Conservation (phyloP, 2,797 vertebrate species). For the Loris lydekkerianus region DNA sequence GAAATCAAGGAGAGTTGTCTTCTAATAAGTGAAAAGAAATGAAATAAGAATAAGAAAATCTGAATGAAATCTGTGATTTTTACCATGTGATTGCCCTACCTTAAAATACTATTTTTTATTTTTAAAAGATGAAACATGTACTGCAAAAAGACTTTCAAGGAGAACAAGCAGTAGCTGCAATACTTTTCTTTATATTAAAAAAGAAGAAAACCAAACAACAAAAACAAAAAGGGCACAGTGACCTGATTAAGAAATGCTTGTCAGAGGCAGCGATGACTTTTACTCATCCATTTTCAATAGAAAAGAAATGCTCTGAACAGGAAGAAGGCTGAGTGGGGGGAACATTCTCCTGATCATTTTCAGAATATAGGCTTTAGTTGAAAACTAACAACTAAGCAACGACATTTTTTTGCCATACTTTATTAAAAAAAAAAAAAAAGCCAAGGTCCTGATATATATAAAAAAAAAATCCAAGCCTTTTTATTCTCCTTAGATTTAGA, state of each 20-base stretch:
- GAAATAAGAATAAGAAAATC: slow-evolving; percentile 72
- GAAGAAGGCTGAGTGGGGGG: slow-evolving; percentile 76
- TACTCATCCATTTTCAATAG: slow-evolving; percentile 63
- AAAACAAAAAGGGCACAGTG: slow-evolving; percentile 68
- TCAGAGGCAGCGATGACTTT: slow-evolving; percentile 75
- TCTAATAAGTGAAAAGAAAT: slow-evolving; percentile 66
- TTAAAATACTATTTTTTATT: slow-evolving; percentile 58
- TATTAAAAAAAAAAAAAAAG: slow-evolving; percentile 55
- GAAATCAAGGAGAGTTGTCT: background rate
- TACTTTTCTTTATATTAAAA: slow-evolving; percentile 66
- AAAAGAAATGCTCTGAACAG: slow-evolving; percentile 70
- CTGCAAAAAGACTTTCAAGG: slow-evolving; percentile 79
- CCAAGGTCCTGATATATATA: slow-evolving; percentile 60
- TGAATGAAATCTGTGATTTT: slow-evolving; percentile 69
- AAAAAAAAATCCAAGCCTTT: slow-evolving; percentile 30
- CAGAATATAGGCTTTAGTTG: slow-evolving; percentile 78
- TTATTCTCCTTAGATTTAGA: background rate
- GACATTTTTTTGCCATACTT: slow-evolving; percentile 65
- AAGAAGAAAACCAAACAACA: background rate
- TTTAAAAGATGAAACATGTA: slow-evolving; percentile 69
- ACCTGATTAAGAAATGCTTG: slow-evolving; percentile 79
- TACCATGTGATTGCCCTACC: slow-evolving; percentile 54
- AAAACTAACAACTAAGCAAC: slow-evolving; percentile 75
- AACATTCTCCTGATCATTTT: slow-evolving; percentile 73
- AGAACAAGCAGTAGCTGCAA: slow-evolving; percentile 77